Base-by-base conservation (phyloP, 2,888 invertebrate genomes). In the Chaetogeoica ovagalla region DNA sequence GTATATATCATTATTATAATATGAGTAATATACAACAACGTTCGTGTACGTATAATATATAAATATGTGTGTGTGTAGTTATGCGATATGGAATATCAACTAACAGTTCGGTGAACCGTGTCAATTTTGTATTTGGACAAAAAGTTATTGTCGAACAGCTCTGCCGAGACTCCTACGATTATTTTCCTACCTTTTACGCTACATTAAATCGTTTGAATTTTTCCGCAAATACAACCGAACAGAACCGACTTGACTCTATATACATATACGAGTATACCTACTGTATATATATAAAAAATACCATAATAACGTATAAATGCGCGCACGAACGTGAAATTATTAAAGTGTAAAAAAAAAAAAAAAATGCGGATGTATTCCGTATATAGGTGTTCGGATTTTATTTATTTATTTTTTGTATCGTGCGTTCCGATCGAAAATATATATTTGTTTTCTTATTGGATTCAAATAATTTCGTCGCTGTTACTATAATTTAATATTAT, bases 121-220 rank as follows among this genome's bases (percentile, higher is more conserved):
- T 55, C 63, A 9, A 65, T 74, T 74, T 74, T 74, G 55, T 63
- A 39, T 55, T 74, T 65, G 37, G 37, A 13, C 30, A 73, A 72
- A 73, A 73, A 62, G 62, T 73, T 63, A 63, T 74, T 55, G 65
- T 55, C 72, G 43, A 48, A 60, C 48, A 43, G 30, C 30, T 62
- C 19, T 11, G 39, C 30, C 30, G 8, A 37, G 48, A 48, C 30
- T 72, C 43, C 23, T 72, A n/a, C 60, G 72, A 62, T 48, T 62
- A 62, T 72, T 74, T 39, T 55, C 23, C 52, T 74, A 65, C 74
- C 63, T 63, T 63, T 74, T 21, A 74, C 74, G 39, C 74, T 74
- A 74, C 74, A 74, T 63, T 74, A 74, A 74, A 65, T 63, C 73
- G 74, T 74, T 74, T 55, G 74, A 74, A 74, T 74, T 74, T 63